These are phyloP conservation scores for Caranx ignobilis DNA, from an alignment of 2,113 vertebrate species.

Conservation along the genomic window DNA sequence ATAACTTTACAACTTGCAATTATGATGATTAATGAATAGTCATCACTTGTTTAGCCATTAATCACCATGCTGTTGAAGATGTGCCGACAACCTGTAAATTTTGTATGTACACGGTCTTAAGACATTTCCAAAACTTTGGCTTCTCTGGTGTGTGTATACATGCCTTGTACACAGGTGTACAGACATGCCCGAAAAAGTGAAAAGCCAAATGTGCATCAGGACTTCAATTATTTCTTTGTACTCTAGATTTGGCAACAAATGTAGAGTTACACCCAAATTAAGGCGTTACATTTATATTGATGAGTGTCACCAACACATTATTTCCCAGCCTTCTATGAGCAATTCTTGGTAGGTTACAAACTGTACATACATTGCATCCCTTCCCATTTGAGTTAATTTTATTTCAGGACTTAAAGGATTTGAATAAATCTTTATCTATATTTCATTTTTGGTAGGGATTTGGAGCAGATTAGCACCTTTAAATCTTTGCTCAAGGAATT, in stretches of 20 bases:
- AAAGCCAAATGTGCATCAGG: neutral
- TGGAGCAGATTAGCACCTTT: conserved; percentile 11
- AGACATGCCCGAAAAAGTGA: neutral
- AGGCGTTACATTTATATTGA: neutral
- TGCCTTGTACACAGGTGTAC: neutral
- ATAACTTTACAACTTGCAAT: neutral
- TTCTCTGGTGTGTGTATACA: neutral
- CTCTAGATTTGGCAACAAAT: too few species aligned
- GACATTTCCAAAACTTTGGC: neutral
- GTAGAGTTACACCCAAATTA: too few species aligned
- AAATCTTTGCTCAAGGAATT: conserved; percentile 10
- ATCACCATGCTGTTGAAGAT: neutral
- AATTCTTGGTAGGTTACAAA: neutral
- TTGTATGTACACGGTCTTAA: neutral
- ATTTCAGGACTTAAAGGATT: neutral
- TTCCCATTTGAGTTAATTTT: neutral
- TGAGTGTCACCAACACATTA: neutral
- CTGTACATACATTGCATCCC: neutral
- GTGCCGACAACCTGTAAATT: neutral
- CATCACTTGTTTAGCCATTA: neutral
- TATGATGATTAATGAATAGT: neutral
- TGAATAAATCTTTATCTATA: conserved; percentile 16
- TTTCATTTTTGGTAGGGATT: neutral
- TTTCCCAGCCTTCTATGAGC: neutral
- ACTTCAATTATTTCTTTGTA: neutral